Percentiles rank a stretch among this genome's conserved stretches.
phyloP scores from a whole-genome alignment of 2,113 vertebrate genomes.

The Ciconia maguari region DNA sequence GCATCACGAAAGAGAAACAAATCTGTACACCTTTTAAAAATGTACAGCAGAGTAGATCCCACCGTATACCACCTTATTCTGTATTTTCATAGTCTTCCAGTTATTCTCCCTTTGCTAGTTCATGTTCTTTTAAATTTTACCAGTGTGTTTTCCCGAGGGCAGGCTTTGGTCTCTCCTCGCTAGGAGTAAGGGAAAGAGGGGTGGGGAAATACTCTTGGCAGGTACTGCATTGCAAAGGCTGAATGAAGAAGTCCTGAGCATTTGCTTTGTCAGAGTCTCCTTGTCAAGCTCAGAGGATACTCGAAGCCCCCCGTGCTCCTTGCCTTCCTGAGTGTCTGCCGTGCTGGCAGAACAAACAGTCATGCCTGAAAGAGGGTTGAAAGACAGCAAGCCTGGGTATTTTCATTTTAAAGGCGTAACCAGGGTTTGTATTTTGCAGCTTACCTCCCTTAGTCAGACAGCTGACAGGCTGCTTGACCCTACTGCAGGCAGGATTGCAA shows the following conservation, averaged over 20 bases:
- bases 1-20: background rate
- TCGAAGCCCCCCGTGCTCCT: background rate
- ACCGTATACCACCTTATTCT: background rate
- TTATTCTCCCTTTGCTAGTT: constrained; percentile 12
- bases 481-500: background rate
- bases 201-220: background rate
- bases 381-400: background rate
- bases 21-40: background rate
- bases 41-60: background rate
- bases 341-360: constrained; percentile 52
- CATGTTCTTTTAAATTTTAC: constrained; percentile 5
- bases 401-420: background rate
- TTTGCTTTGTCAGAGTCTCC: constrained; percentile 8
- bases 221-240: background rate
- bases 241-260: background rate
- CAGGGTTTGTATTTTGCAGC: background rate
- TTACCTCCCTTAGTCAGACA: background rate
- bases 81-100: background rate
- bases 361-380: constrained; percentile 34
- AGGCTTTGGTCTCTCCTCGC: constrained; percentile 36
- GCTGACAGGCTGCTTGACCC: background rate
- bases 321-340: background rate
- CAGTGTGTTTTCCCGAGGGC: background rate
- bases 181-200: background rate
- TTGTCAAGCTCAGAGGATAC: background rate